phyloP scores from a whole-genome alignment of 2,113 vertebrate species.

The Stigmatopora argus region DNA sequence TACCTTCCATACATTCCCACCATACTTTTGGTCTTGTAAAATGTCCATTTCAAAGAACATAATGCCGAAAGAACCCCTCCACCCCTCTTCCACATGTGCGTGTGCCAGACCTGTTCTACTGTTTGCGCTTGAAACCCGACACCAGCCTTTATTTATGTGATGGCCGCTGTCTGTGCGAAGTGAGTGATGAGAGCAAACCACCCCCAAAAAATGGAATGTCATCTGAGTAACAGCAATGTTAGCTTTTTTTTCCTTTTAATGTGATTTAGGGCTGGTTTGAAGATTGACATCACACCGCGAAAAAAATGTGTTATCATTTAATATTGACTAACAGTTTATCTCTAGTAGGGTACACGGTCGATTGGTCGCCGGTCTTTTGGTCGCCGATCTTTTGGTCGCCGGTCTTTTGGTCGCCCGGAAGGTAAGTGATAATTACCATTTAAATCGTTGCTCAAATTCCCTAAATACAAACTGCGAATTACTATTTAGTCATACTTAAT shows the following conservation, averaged over 20 bases:
- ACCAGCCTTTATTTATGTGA: conserved; percentile 65
- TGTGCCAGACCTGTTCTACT: conserved; percentile 56
- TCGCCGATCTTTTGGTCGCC: no score
- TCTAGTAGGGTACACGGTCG: no score
- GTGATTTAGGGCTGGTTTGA: neutral
- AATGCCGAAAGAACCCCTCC: conserved; percentile 41
- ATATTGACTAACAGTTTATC: no score
- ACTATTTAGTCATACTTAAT: no score
- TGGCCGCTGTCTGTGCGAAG: conserved; percentile 44
- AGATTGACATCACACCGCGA: no score
- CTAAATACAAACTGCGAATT: no score
- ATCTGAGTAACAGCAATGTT: conserved; percentile 62
- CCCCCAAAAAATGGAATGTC: conserved; percentile 34
- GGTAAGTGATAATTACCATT: no score
- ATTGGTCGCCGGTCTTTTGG: no score
- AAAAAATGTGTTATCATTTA: no score
- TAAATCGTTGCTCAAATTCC: no score
- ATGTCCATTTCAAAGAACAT: conserved; percentile 50
- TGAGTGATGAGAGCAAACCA: conserved; percentile 23
- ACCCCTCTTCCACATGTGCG: conserved; percentile 33
- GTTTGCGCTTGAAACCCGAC: conserved; percentile 61
- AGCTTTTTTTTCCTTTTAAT: conserved; percentile 9
- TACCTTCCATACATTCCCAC: conserved; percentile 35
- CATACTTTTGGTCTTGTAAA: conserved; percentile 37
- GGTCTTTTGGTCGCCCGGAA: no score